Evolutionary conservation across 92 coral and sea anemone species (phyloP).

Genomic region (Palythoa caribaeorum): DNA sequence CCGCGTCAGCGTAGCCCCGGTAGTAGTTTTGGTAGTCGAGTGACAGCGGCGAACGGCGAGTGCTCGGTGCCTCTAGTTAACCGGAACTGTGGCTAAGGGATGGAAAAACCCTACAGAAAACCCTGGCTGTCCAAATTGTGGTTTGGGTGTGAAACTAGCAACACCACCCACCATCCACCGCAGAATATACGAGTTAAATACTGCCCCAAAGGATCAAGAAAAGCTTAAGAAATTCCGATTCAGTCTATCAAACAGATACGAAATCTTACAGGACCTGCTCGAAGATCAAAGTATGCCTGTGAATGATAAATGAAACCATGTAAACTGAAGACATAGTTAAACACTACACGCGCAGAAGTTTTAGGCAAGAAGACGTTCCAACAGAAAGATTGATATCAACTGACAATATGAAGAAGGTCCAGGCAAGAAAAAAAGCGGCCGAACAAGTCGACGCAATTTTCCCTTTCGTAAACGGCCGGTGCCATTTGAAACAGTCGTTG

Average conservation of each 20-base stretch:
- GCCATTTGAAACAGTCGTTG: too few relatives aligned
- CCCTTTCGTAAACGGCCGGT: too few relatives aligned
- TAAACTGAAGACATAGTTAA: neutral
- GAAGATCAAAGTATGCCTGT: conserved; percentile 12
- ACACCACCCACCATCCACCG: neutral
- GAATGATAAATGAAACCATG: conserved; percentile 12
- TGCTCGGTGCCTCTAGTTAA: too few relatives aligned
- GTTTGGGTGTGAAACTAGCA: too few relatives aligned
- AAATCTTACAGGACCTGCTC: conserved; percentile 9
- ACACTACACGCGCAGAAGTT: conserved; percentile 16
- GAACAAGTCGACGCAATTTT: too few relatives aligned
- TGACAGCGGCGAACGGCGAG: too few relatives aligned
- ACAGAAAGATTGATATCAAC: conserved; percentile 2
- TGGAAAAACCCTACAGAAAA: too few relatives aligned
- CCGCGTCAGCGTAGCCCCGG: too few relatives aligned
- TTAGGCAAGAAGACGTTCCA: conserved; percentile 7
- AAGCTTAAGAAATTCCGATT: neutral
- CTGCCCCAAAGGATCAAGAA: neutral
- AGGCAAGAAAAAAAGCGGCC: conserved; percentile 14
- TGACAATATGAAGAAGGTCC: conserved; percentile 5
- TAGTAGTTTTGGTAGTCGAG: too few relatives aligned
- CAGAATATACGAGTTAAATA: neutral
- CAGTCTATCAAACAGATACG: conserved; percentile 7
- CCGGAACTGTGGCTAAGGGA: too few relatives aligned
- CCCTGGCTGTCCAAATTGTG: too few relatives aligned